Base-by-base conservation (phyloP, 2,888 invertebrate species). In the Geophilus truncorum region DNA sequence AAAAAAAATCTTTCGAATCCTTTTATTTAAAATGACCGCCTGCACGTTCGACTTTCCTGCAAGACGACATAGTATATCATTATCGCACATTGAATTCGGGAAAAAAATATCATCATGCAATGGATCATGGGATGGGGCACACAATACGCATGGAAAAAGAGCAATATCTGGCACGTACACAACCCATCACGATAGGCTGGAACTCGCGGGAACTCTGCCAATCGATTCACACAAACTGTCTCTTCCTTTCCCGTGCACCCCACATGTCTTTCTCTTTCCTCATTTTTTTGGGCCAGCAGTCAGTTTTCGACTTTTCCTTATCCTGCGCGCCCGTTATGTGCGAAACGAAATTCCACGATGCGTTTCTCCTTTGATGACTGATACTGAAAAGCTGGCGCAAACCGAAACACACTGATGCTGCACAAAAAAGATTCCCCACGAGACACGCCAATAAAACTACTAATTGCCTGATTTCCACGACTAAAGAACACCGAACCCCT, bases 131-230 rank as follows among this genome's bases (percentile, higher is more conserved):
- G 70, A 70, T 25, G 15, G 70, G 70, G 70, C 70, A 70, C 15
- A 70, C 70, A 70, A 70, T 70, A 70, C 70, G 70, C 70, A 70
- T 70, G 25, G 70, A 70, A 70, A 62, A 70, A 70, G 70, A 70
- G 70, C 70, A 70, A 70, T 70, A 70, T 70, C 70, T 70, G 25
- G 45, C 45, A 45, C 45, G 45, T 45, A 45, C 45, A 45, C 45
- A 45, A 45, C 45, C 45, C 45, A 45, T 45, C 45, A 70, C 70
- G 70, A 70, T 70, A 70, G 70, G 70, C 70, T 70, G 70, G 15
- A 70, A 70, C 70, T 70, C 28, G 70, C 70, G 70, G 70, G 70
- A 70, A 70, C 70, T 70, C 70, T 70, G 70, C 70, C 70, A 70
- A 70, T 70, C 70, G 70, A 70, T 70, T 70, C 70, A 28, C 70